phyloP scores from a whole-genome alignment of 1,140 invertebrate genomes.

The Batillaria attramentaria region DNA sequence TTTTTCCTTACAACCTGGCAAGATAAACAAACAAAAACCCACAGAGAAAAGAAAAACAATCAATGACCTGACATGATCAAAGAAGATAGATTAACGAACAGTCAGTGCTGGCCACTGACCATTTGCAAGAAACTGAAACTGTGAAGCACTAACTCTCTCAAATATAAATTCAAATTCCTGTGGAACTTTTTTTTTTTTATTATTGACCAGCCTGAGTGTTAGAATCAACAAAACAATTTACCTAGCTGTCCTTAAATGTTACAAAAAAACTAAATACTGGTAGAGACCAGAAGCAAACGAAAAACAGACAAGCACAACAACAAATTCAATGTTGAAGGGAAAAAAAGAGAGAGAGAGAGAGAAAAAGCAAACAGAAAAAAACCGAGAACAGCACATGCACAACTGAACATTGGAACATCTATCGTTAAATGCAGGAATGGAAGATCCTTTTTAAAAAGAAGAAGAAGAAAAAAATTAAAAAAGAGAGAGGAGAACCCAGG shows the following conservation, averaged over 20 bases:
- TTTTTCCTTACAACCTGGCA: too few relatives aligned
- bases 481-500: background rate
- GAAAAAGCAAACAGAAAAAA: background rate
- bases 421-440: too few relatives aligned
- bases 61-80: too few relatives aligned
- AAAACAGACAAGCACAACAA: background rate
- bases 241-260: background rate
- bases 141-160: too few relatives aligned
- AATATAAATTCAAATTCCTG: too few relatives aligned
- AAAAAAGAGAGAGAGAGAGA: background rate
- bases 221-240: background rate
- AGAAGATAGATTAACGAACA: too few relatives aligned
- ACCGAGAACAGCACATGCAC: too few relatives aligned
- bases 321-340: background rate
- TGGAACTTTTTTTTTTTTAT: background rate
- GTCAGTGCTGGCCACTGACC: too few relatives aligned
- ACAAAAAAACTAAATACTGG: background rate
- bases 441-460: background rate
- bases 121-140: too few relatives aligned
- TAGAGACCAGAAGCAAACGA: background rate
- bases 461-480: background rate
- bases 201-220: background rate
- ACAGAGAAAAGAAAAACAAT: too few relatives aligned
- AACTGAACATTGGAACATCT: too few relatives aligned
- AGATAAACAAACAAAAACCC: too few relatives aligned